These are phyloP conservation scores for Campaea margaritaria DNA, from an alignment of 2,888 invertebrate genomes.

Conservation along the genomic window DNA sequence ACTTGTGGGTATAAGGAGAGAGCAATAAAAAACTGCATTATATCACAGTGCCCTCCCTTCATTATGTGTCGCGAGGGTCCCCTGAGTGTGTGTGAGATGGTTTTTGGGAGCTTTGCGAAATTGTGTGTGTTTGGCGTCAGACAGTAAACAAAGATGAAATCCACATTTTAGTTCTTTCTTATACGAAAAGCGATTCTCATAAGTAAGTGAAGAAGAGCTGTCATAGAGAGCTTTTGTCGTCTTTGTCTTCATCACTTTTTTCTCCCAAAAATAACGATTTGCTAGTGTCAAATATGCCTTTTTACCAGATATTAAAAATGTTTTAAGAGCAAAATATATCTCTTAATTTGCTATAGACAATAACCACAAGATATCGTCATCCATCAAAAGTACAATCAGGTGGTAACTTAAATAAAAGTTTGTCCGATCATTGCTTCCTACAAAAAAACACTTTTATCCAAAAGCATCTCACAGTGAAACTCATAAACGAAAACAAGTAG, in stretches of 20 bases:
- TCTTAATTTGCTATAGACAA: no score
- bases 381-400: no score
- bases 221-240: no score
- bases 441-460: conserved; percentile 7
- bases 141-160: conserved; percentile 17
- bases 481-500: conserved; percentile 51
- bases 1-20: conserved; percentile 81
- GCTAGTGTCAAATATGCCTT: no score
- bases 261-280: no score
- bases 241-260: no score
- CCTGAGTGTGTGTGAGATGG: conserved; percentile 61
- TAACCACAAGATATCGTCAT: no score
- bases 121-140: conserved; percentile 27
- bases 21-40: conserved; percentile 85
- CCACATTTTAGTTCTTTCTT: neutral
- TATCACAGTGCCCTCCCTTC: conserved; percentile 82
- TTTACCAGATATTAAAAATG: no score
- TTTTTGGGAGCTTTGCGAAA: conserved; percentile 49
- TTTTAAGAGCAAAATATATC: no score
- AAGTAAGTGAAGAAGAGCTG: no score
- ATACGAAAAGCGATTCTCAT: neutral
- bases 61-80: conserved; percentile 77
- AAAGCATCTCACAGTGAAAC: conserved; percentile 30
- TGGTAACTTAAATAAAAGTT: no score
- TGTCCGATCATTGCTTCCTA: no score